A percentile compares a stretch with the other conserved stretches of the same genome.
Evolutionary conservation across 2,888 invertebrate species (phyloP).

Genomic region (Eulithis prunata): DNA sequence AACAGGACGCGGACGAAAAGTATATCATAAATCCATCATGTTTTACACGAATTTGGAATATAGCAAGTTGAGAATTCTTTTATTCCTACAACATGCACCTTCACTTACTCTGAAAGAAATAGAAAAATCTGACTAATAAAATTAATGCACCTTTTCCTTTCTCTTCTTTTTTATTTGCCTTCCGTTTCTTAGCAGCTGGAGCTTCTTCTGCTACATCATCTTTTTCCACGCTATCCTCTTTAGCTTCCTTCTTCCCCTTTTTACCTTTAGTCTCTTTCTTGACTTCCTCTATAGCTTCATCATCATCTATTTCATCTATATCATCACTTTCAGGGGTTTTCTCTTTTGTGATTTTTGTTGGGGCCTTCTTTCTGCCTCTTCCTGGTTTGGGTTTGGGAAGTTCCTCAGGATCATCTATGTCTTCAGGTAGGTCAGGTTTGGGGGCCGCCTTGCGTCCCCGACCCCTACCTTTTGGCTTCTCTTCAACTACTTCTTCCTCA

Average conservation of each 20-base stretch:
- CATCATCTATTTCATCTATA: slow-evolving; percentile 53
- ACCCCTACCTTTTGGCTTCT: slow-evolving; percentile 66
- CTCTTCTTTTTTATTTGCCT: slow-evolving; percentile 63
- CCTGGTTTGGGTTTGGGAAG: slow-evolving; percentile 51
- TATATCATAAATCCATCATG: no score
- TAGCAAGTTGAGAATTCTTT: no score
- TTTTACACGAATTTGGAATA: no score
- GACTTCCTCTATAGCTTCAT: slow-evolving; percentile 56
- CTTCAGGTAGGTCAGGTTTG: slow-evolving; percentile 49
- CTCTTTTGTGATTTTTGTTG: slow-evolving; percentile 52
- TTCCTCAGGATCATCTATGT: slow-evolving; percentile 60
- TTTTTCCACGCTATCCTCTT: slow-evolving; percentile 60
- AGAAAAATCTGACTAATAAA: neutral
- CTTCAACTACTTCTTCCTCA: slow-evolving; percentile 51
- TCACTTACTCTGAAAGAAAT: neutral
- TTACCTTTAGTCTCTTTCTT: slow-evolving; percentile 67
- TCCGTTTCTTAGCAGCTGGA: slow-evolving; percentile 61
- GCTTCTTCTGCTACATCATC: slow-evolving; percentile 55
- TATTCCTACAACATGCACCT: no score
- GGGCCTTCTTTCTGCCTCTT: slow-evolving; percentile 52
- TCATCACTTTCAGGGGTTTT: slow-evolving; percentile 52
- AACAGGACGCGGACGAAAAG: no score
- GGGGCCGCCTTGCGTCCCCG: slow-evolving; percentile 63
- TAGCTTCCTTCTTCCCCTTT: slow-evolving; percentile 67
- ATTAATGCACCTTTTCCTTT: slow-evolving; percentile 59